Evolutionary conservation across 2,888 invertebrate genomes (phyloP).

Genomic region (Nowickia ferox): DNA sequence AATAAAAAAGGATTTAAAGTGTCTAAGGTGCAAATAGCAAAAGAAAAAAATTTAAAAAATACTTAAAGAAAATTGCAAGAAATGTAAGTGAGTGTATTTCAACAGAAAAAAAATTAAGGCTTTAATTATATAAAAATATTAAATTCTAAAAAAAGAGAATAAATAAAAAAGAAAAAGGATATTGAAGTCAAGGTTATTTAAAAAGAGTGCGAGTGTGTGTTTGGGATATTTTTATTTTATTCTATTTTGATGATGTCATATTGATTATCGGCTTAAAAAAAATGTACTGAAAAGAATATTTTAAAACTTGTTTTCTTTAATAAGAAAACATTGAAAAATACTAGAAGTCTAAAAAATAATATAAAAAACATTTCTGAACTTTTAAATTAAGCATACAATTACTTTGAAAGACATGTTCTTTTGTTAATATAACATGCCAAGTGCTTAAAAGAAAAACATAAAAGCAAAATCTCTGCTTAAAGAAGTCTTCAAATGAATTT

Average conservation of each 20-base stretch:
- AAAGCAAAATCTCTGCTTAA: constrained; percentile 16
- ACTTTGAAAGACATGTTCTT: not conserved
- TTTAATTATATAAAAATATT: not conserved
- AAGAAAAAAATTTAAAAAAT: not conserved
- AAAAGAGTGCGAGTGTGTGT: not conserved
- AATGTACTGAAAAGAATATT: not conserved
- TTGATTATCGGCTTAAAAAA: constrained; percentile 8
- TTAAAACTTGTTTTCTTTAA: not conserved
- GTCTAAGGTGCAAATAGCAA: constrained; percentile 42
- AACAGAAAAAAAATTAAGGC: not conserved
- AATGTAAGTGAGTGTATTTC: not conserved
- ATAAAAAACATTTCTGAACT: not conserved
- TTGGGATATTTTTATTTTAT: no score
- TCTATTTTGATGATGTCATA: constrained; percentile 64
- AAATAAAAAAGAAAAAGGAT: not conserved
- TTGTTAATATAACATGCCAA: constrained; percentile 9
- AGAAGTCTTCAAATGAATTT: not conserved
- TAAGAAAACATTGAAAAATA: not conserved
- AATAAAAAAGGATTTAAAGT: constrained; percentile 50
- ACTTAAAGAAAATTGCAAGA: constrained; percentile 7
- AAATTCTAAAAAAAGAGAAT: not conserved
- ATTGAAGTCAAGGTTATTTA: constrained; percentile 61
- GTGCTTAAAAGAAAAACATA: constrained; percentile 23
- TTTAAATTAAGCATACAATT: not conserved
- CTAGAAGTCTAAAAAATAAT: not conserved